These are phyloP conservation scores for Caenorhabditis japonica DNA, from an alignment of 2,888 invertebrate species.

Conservation along the genomic window DNA sequence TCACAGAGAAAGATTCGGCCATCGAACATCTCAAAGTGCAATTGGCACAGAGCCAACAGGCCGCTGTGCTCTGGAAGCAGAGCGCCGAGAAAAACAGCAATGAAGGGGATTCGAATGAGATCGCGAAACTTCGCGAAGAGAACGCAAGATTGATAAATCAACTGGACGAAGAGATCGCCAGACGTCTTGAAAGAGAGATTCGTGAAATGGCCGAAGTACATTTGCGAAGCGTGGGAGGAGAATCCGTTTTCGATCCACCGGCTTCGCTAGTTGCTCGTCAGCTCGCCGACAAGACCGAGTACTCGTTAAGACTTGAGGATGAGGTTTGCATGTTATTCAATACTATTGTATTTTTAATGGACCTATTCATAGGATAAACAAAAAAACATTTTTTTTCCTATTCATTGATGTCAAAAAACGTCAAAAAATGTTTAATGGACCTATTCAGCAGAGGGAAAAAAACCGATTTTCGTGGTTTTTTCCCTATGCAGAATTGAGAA, in stretches of 20 bases:
- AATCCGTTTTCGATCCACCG: constrained; percentile 12
- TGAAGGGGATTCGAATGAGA: constrained; percentile 27
- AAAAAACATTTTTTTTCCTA: no score
- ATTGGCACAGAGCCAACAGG: constrained; percentile 40
- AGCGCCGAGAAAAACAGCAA: constrained; percentile 36
- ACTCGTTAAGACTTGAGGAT: constrained; percentile 29
- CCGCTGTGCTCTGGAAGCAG: constrained; percentile 44
- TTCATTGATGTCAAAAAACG: no score
- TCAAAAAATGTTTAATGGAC: no score
- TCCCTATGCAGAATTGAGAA: no score
- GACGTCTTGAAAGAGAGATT: constrained; percentile 41
- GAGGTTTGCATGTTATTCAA: constrained; percentile 6
- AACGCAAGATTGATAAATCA: constrained; percentile 42
- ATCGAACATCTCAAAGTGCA: constrained; percentile 40
- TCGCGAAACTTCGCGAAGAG: constrained; percentile 39
- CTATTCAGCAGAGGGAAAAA: no score
- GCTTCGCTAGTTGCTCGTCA: constrained; percentile 26
- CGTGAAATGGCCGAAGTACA: constrained; percentile 37
- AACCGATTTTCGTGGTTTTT: no score
- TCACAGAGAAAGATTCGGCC: constrained; percentile 20
- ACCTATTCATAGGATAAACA: no score
- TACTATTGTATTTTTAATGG: background rate
- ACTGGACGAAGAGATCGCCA: constrained; percentile 50
- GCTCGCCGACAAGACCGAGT: constrained; percentile 35
- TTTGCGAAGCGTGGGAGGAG: constrained; percentile 15